Evolutionary conservation across 2,797 vertebrate species (phyloP).

Genomic region (Sebastiscus tertius): DNA sequence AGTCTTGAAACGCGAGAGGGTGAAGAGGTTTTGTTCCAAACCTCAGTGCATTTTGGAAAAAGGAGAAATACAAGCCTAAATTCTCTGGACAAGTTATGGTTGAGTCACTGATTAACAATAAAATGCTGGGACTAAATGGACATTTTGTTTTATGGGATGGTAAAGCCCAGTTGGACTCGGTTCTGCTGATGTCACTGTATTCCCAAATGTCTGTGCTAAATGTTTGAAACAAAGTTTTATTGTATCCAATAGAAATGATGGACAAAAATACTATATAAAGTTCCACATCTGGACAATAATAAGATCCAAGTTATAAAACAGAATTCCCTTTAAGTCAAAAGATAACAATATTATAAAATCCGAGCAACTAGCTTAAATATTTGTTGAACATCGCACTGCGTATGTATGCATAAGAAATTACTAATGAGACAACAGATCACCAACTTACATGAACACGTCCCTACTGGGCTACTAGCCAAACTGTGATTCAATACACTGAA

Average conservation of each 20-base stretch:
- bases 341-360: background rate
- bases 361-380: rapidly evolving
- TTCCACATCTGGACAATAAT: background rate
- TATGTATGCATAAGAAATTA: background rate
- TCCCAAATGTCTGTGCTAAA: background rate
- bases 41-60: background rate
- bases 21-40: background rate
- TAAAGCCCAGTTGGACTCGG: no score
- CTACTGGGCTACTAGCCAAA: no score
- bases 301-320: background rate
- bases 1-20: no score
- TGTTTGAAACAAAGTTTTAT: no score
- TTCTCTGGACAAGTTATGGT: background rate
- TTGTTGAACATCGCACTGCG: background rate
- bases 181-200: background rate
- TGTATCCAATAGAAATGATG: no score
- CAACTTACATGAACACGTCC: background rate
- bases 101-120: background rate
- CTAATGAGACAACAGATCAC: background rate
- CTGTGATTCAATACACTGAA: background rate
- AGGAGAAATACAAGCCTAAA: background rate
- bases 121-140: background rate
- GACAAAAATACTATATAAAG: background rate
- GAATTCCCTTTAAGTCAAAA: background rate
- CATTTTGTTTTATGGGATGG: no score